Evolutionary conservation across 2,888 invertebrate species (phyloP), one percentile per base, ranked within the genome.

Genomic region (Peribatodes rhomboidaria): DNA sequence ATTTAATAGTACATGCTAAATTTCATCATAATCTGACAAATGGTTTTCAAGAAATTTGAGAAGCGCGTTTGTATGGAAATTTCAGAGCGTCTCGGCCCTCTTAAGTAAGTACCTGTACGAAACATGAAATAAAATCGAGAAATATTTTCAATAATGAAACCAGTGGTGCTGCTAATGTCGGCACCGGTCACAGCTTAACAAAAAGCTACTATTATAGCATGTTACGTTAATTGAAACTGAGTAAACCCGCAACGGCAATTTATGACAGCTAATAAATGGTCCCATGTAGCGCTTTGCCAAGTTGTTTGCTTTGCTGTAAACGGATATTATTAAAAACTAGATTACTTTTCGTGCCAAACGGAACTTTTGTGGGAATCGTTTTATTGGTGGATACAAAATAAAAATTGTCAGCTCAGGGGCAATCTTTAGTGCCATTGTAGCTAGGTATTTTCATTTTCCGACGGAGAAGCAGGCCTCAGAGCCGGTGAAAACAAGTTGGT

Each of bases 211-310:
- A 50, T 55, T 66, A 74, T 77, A 74, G 74, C 65, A 65, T 68
- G 67, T 61, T 65, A 67, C 69, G 66, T 71, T 74, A 71, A 83
- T 86, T 86, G 85, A 85, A 82, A 82, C 82, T 75, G 80, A 83
- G 84, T 80, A 82, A 85, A 83, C 85, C 81, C 79, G 60, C 82
- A 78, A 75, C 80, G 78, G 77, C 85, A 83, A 86, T 86, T 85
- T 86, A 86, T 85, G 84, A 83, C 77, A 76, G 80, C 81, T 82
- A 80, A 80, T 80, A 82, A 84, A 84, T 80, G 80, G 79, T 79
- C 53, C 60, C 44, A 67, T 63, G 57, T 52, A 60, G 60, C 53
- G 52, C 60, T 60, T 42, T 63, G 67, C 63, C 63, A 67, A 67
- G 49, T 63, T 60, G 66, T 67, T 67, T 67, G 63, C 49, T 73